Evolutionary conservation across 1,140 invertebrate species (phyloP), one percentile per base, ranked within the genome.

Genomic region (Arion vulgaris): DNA sequence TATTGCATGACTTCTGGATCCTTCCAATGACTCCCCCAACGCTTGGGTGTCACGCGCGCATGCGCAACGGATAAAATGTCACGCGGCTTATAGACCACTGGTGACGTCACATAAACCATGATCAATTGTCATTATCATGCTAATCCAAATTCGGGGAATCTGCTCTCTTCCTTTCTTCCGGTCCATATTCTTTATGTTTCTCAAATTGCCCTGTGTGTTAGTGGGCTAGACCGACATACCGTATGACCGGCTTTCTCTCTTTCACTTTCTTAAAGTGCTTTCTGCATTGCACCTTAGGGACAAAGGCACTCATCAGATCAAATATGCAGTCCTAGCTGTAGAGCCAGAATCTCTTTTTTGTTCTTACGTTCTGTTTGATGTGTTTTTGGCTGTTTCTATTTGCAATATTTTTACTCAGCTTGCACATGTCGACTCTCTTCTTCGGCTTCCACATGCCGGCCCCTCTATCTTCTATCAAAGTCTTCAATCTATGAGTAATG

Each of bases 51-150:
- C 73, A 75, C 73, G 73, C 73, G 73, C 73, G 73, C 73, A 75
- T 75, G 73, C 73, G 73, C 73, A 75, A 75, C 73, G 73, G 73
- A 75, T 75, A 49, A 51, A 75, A 75, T 75, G 73, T 75, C 73
- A 75, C 73, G 23, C 19, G n/a, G 45, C 73, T 75, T 36, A 49
- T 75, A 75, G 73, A 75, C 73, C 73, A 51, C 9, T 51, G 73
- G 0, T 75, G 73, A 75, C 73, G 45, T 49, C 41, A 75, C 73
- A 75, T 75, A 75, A 75, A 75, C 73, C 45, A 75, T 51, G 45
- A 75, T 75, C 73, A 75, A 34, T 23, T 4, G 13, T 75, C 45
- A 75, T 75, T 75, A 49, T 75, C 73, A 75, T 75, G 73, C 39
- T 75, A 75, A 75, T 75, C 73, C 45, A 4, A 7, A 51, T 17